These are phyloP conservation scores for Hippocampus comes DNA, from an alignment of 2,113 vertebrate species.

Conservation along the genomic window DNA sequence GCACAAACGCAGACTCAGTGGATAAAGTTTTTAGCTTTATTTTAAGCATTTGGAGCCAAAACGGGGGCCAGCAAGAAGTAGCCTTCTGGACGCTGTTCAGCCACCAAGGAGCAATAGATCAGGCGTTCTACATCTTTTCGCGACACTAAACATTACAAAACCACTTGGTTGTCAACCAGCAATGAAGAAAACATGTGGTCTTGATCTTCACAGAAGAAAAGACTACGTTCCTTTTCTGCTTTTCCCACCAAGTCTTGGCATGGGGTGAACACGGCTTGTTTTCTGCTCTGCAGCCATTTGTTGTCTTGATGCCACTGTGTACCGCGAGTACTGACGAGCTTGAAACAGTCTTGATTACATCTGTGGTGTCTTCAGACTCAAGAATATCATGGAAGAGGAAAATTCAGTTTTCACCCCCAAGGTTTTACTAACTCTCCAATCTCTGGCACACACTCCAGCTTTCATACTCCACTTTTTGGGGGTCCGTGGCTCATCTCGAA, in stretches of 20 bases:
- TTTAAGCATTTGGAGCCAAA: no score
- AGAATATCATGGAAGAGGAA: neutral
- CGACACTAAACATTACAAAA: neutral
- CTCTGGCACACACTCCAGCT: neutral
- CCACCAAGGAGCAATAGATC: neutral
- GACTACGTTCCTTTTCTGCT: neutral
- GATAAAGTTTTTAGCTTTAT: neutral
- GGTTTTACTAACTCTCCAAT: neutral
- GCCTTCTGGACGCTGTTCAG: neutral
- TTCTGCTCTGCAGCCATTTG: neutral
- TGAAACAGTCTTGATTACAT: neutral
- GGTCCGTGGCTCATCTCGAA: neutral
- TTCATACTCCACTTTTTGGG: neutral
- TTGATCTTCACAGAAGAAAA: neutral
- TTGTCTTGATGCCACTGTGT: neutral
- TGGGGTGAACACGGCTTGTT: neutral
- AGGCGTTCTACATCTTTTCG: neutral
- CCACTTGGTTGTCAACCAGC: neutral
- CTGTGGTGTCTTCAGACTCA: neutral
- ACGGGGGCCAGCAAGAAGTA: no score
- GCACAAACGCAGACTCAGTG: neutral
- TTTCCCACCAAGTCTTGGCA: neutral
- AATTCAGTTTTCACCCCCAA: neutral
- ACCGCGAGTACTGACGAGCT: neutral
- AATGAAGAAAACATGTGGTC: neutral